A percentile compares a stretch with the other conserved stretches of the same genome.
These are phyloP conservation scores for Tineola bisselliella DNA, from an alignment of 2,888 invertebrate genomes.

Conservation along the genomic window DNA sequence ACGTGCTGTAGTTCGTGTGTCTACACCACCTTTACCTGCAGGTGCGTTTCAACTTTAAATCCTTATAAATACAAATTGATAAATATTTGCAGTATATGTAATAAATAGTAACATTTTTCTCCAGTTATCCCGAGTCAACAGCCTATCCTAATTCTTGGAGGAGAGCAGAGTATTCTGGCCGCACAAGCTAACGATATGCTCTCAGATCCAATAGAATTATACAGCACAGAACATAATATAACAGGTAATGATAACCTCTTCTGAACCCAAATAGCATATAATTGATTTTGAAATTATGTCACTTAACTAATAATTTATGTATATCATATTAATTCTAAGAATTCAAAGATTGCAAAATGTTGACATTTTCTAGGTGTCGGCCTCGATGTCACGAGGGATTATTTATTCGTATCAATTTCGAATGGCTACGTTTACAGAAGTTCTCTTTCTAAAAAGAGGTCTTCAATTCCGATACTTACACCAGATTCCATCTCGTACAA, in stretches of 20 bases:
- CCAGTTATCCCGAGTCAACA: slow-evolving; percentile 74
- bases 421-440: slow-evolving; percentile 71
- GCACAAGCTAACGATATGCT: slow-evolving; percentile 73
- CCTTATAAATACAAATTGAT: too few relatives aligned
- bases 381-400: slow-evolving; percentile 76
- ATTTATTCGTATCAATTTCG: slow-evolving; percentile 81
- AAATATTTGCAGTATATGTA: too few relatives aligned
- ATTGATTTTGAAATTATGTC: not conserved
- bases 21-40: slow-evolving; percentile 73
- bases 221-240: slow-evolving; percentile 62
- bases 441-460: slow-evolving; percentile 51
- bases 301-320: not conserved
- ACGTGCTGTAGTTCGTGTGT: slow-evolving; percentile 68
- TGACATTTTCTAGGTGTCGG: slow-evolving; percentile 71
- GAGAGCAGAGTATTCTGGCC: slow-evolving; percentile 73
- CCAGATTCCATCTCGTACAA: slow-evolving; percentile 70
- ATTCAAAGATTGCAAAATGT: too few relatives aligned
- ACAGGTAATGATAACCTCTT: slow-evolving; percentile 35
- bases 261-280: not conserved
- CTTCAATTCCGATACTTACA: slow-evolving; percentile 60
- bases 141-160: slow-evolving; percentile 75
- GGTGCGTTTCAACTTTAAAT: too few relatives aligned
- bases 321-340: not conserved
- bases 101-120: slow-evolving; percentile 17
- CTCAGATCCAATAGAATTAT: slow-evolving; percentile 73